Conservation (phyloP, 2,888 invertebrate genomes). For the Chrysotoxum bicinctum region DNA sequence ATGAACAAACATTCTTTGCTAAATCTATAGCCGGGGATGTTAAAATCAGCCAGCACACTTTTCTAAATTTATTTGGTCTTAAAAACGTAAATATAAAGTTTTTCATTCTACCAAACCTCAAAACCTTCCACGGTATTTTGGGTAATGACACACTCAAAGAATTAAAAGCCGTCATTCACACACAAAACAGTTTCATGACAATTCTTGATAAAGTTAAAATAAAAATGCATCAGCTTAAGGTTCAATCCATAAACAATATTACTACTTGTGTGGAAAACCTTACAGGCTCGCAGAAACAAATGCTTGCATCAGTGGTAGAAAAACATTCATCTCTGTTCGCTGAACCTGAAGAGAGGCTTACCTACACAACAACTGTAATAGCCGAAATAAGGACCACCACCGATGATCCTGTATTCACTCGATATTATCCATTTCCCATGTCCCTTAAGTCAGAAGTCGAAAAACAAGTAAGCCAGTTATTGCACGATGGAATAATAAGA, state of each 20-base stretch:
- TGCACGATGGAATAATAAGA: too few relatives aligned
- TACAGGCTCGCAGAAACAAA: neutral
- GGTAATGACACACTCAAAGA: neutral
- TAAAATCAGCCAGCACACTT: slow-evolving; percentile 10
- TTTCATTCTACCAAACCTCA: neutral
- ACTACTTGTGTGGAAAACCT: neutral
- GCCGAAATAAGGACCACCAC: neutral
- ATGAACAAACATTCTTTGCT: slow-evolving; percentile 6
- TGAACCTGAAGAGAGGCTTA: neutral
- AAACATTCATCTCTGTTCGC: neutral
- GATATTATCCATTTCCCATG: neutral
- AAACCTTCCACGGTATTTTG: neutral
- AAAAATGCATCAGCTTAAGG: too few relatives aligned
- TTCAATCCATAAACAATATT: too few relatives aligned
- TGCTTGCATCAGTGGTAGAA: neutral
- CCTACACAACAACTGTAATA: neutral
- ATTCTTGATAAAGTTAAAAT: too few relatives aligned
- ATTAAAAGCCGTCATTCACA: neutral
- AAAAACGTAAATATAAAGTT: neutral
- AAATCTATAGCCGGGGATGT: slow-evolving; percentile 34
- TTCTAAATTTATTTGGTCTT: slow-evolving; percentile 9
- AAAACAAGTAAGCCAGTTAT: neutral
- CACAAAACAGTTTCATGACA: too few relatives aligned
- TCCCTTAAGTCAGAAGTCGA: neutral
- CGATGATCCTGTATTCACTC: neutral